A percentile compares a stretch with the other conserved stretches of the same genome.
Evolutionary conservation across 2,797 vertebrate species (phyloP).

Genomic region (Spinus pinus): DNA sequence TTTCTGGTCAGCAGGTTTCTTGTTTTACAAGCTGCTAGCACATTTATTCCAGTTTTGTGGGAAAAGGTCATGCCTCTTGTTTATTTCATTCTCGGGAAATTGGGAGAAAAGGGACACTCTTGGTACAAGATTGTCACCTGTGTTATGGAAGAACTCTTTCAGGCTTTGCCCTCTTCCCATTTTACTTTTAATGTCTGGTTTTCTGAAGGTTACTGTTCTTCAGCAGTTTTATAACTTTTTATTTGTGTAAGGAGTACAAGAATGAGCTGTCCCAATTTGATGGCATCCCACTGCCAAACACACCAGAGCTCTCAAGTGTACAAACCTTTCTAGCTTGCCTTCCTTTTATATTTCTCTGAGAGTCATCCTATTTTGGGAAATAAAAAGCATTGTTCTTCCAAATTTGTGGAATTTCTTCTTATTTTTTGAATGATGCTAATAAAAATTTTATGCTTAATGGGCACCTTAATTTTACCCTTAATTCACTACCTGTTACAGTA

Average conservation of each 20-base stretch:
- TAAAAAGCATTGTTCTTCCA: background rate
- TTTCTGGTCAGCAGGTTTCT: background rate
- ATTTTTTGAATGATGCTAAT: background rate
- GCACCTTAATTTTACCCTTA: background rate
- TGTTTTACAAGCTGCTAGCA: background rate
- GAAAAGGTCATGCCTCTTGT: background rate
- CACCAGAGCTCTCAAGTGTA: fast-evolving
- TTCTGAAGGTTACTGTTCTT: background rate
- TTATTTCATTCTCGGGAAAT: background rate
- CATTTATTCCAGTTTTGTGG: background rate
- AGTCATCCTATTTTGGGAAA: background rate
- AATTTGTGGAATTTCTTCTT: background rate
- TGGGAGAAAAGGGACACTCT: background rate
- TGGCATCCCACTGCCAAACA: background rate
- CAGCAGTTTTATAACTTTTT: background rate
- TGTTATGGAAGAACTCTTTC: background rate
- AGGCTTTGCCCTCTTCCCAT: background rate
- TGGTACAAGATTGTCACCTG: background rate
- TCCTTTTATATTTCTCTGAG: background rate
- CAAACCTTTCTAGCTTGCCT: background rate
- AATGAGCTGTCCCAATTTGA: background rate
- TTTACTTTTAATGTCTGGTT: background rate
- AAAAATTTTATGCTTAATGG: background rate
- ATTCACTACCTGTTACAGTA: background rate
- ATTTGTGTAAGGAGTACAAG: background rate